A percentile compares a stretch with the other conserved stretches of the same genome.
Conservation (phyloP, 1,140 invertebrate genomes). For the Ganaspis sp. region DNA sequence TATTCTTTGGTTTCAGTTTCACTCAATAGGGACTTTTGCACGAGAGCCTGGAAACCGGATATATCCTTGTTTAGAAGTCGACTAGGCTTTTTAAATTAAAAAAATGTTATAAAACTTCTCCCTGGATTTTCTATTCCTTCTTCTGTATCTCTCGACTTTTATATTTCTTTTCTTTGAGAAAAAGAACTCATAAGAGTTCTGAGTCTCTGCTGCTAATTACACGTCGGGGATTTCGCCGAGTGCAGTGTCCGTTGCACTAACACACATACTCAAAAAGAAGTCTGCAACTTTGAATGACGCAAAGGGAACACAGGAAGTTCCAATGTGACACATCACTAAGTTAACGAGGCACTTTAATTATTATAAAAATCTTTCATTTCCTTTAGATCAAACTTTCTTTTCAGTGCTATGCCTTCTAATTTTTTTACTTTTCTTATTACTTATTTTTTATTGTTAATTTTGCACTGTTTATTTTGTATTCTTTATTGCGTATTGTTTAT, state of each 20-base stretch:
- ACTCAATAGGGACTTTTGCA: constrained; percentile 45
- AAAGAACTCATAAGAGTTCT: neutral
- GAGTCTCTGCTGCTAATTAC: constrained; percentile 16
- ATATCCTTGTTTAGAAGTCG: constrained; percentile 42
- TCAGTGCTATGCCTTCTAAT: no score
- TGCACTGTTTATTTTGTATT: no score
- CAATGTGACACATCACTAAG: neutral
- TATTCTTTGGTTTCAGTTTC: constrained; percentile 67
- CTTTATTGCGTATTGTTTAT: no score
- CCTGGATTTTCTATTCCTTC: neutral
- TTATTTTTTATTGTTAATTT: no score
- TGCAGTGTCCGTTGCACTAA: constrained; percentile 20
- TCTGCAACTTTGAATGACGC: constrained; percentile 11
- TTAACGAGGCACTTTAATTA: constrained; percentile 17
- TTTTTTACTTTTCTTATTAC: neutral
- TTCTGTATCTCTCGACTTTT: neutral
- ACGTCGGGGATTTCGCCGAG: constrained; percentile 5
- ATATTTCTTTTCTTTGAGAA: neutral
- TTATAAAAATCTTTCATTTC: neutral
- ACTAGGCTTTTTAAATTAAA: constrained; percentile 47
- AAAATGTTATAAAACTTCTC: neutral
- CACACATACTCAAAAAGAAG: neutral
- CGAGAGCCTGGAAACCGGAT: constrained; percentile 51
- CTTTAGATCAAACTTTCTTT: no score
- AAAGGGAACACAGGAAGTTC: constrained; percentile 18